Evolutionary conservation across 2,888 invertebrate species (phyloP), one percentile per base, ranked within the genome.

Genomic region (Neoitamus cyanurus): DNA sequence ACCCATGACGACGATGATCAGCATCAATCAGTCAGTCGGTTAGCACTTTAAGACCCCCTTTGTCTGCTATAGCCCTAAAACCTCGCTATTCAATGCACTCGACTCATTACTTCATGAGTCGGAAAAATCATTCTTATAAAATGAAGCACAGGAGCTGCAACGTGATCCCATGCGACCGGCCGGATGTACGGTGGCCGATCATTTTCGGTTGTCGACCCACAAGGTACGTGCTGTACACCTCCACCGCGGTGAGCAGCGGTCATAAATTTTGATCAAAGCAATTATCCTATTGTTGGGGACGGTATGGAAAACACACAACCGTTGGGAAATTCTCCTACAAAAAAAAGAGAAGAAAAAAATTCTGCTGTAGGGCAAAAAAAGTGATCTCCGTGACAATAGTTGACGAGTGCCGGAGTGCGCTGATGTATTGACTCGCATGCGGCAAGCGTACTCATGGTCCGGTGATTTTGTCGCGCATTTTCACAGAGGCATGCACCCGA

Each of bases 111-210:
- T 25, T n/a, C 78, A 15, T 15, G n/a, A 31, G 7, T 31, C 37
- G 77, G 77, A 77, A 77, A 58, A 58, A 58, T 58, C 25, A 7
- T 7, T 25, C 37, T 25, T 36, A 36, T 20, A 3, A 75, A 58
- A 25, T 7, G 30, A 30, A 28, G 9, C 78, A 46, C 30, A 73
- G 48, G 48, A 58, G 48, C 2, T n/a, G 48, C 20, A 78, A 78
- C 58, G 28, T 78, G 78, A 48, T 78, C 78, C 31, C 6, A 13
- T 1, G 25, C 30, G 69, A 34, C 13, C 34, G 77, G 13, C 84
- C 85, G 85, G 86, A 86, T 80, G 83, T 86, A 86, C 86, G 86
- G 84, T 84, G 83, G 82, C 28, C 84, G 84, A 84, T 85, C 86
- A 37, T 83, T 69, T 73, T 86, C 84, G 86, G 86, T 86, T 86